Conservation (phyloP, 2,888 invertebrate genomes). For the Aricia artaxerxes region DNA sequence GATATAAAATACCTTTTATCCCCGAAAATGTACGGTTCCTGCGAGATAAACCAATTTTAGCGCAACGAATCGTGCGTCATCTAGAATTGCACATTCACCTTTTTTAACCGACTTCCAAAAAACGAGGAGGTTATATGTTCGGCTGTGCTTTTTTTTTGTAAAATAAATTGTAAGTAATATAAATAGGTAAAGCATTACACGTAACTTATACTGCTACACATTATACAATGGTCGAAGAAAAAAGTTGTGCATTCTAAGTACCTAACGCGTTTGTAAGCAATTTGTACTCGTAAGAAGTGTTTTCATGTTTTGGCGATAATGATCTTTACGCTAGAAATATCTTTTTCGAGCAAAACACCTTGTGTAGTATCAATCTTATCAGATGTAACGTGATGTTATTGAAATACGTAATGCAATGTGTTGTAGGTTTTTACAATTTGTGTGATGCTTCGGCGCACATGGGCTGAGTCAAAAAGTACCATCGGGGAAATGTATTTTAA, state of each 20-base stretch:
- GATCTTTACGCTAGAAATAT: constrained; percentile 15
- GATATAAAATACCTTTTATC: no score
- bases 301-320: constrained; percentile 39
- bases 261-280: background rate
- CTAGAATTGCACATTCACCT: no score
- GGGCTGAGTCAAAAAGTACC: background rate
- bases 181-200: background rate
- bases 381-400: background rate
- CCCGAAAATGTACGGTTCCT: no score
- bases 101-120: no score
- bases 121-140: no score
- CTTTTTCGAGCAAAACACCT: constrained; percentile 4
- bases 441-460: background rate
- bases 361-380: background rate
- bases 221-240: background rate
- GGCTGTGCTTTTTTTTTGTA: no score
- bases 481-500: no score
- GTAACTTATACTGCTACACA: background rate
- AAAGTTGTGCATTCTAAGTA: background rate
- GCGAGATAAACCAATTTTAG: no score
- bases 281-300: no score
- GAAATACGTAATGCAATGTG: background rate
- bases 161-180: no score
- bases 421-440: background rate
- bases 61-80: no score